phyloP scores from a whole-genome alignment of 1,140 invertebrate genomes.

The Eumeta japonica region DNA sequence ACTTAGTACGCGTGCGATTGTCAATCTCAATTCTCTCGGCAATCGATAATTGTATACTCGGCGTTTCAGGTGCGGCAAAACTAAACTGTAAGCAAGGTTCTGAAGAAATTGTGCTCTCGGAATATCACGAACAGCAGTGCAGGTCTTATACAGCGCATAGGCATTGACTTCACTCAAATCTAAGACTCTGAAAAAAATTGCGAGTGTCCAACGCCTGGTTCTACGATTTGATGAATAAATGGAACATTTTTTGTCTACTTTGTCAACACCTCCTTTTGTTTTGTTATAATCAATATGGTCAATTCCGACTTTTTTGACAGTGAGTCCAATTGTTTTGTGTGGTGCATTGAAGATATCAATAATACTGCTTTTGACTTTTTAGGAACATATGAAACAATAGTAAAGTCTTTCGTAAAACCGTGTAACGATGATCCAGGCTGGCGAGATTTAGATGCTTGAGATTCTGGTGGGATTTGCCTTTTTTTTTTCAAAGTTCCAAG shows the following conservation, averaged over 20 bases:
- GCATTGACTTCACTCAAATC: too few species aligned
- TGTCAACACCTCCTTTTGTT: constrained; percentile 12
- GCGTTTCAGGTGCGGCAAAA: constrained; percentile 10
- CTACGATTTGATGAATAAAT: constrained; percentile 8
- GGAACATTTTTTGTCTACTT: constrained; percentile 10
- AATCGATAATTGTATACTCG: constrained; percentile 10
- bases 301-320: constrained; percentile 8
- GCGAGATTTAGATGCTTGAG: constrained; percentile 9
- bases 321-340: constrained; percentile 13
- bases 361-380: too few species aligned
- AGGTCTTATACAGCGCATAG: too few species aligned
- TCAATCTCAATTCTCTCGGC: too few species aligned
- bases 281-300: too few species aligned
- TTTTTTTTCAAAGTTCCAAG: constrained; percentile 52
- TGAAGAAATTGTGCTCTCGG: too few species aligned
- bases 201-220: constrained; percentile 9
- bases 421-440: constrained; percentile 7
- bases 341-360: constrained; percentile 17
- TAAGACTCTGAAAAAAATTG: too few species aligned
- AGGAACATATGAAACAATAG: constrained; percentile 17
- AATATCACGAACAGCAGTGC: too few species aligned
- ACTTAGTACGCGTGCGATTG: constrained; percentile 11
- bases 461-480: constrained; percentile 29
- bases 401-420: too few species aligned
- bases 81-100: constrained; percentile 8